phyloP scores from a whole-genome alignment of 2,888 invertebrate species.

The Globia sparganii region DNA sequence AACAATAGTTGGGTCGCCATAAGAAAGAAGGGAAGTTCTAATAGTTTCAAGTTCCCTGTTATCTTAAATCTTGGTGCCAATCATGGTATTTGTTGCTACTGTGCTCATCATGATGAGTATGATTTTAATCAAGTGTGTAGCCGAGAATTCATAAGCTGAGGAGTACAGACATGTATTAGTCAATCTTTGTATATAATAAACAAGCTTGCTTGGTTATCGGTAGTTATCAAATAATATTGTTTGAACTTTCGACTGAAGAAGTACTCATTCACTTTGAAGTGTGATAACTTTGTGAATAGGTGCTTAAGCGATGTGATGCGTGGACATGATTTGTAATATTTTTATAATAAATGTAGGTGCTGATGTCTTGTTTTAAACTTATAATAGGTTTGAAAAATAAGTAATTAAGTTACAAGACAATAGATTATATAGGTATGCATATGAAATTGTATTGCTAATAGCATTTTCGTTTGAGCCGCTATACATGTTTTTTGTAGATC shows the following conservation, averaged over 20 bases:
- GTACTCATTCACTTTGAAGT: slow-evolving; percentile 37
- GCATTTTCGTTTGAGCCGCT: neutral
- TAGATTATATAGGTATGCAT: too few relatives aligned
- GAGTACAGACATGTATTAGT: slow-evolving; percentile 15
- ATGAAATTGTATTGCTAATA: too few relatives aligned
- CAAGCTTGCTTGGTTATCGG: slow-evolving; percentile 39
- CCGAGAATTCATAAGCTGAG: neutral
- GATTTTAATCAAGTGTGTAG: slow-evolving; percentile 3
- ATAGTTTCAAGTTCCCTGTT: neutral
- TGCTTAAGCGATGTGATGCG: slow-evolving; percentile 7
- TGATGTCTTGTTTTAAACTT: neutral
- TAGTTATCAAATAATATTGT: slow-evolving; percentile 38
- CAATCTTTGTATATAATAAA: slow-evolving; percentile 31
- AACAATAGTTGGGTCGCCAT: neutral
- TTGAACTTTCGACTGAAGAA: slow-evolving; percentile 42
- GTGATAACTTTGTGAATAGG: slow-evolving; percentile 30
- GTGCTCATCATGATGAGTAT: neutral
- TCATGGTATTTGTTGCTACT: neutral
- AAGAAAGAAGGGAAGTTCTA: neutral
- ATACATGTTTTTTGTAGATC: neutral
- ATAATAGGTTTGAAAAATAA: neutral
- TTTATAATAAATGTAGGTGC: neutral
- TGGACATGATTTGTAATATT: slow-evolving; percentile 31
- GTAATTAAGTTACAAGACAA: neutral
- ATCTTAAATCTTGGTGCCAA: neutral